A percentile compares a stretch with the other conserved stretches of the same genome.
phyloP scores from a whole-genome alignment of 1,140 invertebrate genomes.

The Gonioctena quinquepunctata region DNA sequence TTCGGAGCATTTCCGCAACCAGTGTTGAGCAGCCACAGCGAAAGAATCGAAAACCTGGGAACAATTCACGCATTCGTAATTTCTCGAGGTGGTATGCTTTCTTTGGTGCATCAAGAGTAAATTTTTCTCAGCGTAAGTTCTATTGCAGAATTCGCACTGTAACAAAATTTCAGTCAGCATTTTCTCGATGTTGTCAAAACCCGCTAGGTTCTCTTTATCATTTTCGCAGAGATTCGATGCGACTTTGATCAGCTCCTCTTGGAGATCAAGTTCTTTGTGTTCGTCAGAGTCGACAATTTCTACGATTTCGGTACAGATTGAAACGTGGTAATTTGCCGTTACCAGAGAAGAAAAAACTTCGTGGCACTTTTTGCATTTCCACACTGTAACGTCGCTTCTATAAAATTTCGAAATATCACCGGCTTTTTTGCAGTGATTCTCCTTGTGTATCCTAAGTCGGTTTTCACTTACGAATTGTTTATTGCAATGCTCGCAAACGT shows the following conservation, averaged over 20 bases:
- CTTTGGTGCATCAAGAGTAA: slow-evolving; percentile 57
- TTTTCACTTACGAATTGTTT: slow-evolving; percentile 54
- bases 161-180: slow-evolving; percentile 56
- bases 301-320: slow-evolving; percentile 37
- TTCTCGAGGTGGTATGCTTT: slow-evolving; percentile 57
- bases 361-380: slow-evolving; percentile 52
- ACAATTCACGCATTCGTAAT: slow-evolving; percentile 63
- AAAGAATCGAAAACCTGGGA: slow-evolving; percentile 58
- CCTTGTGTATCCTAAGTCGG: slow-evolving; percentile 51
- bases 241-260: not conserved
- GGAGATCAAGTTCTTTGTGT: not conserved
- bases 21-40: slow-evolving; percentile 59
- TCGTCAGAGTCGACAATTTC: not conserved
- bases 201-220: not conserved
- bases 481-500: slow-evolving; percentile 51
- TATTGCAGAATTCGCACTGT: slow-evolving; percentile 65
- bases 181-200: slow-evolving; percentile 39
- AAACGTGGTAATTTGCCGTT: slow-evolving; percentile 36
- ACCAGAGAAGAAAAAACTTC: slow-evolving; percentile 48
- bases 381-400: slow-evolving; percentile 52
- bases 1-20: slow-evolving; percentile 61
- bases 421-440: slow-evolving; percentile 55
- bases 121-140: slow-evolving; percentile 58
- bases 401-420: slow-evolving; percentile 54
- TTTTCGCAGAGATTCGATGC: not conserved